Evolutionary conservation across 1,140 invertebrate species (phyloP).

Genomic region (Heterodera schachtii): DNA sequence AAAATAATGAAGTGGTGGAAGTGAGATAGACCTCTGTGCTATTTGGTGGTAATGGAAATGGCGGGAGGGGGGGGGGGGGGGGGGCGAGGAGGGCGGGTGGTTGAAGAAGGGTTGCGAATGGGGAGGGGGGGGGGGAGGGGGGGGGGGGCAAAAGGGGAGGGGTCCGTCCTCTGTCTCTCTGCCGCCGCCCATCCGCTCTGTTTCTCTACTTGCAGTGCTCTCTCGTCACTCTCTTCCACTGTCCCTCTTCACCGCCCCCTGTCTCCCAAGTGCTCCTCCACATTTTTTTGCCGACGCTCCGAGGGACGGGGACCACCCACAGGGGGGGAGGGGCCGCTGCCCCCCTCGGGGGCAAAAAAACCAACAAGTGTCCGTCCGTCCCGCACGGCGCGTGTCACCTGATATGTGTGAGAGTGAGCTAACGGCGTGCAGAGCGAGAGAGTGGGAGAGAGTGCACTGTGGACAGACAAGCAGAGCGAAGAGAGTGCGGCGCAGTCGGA

Average conservation of each 20-base stretch:
- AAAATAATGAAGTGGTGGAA: background rate
- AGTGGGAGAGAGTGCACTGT: background rate
- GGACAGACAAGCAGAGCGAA: background rate
- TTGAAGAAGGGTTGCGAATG: background rate
- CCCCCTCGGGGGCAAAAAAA: constrained; percentile 2
- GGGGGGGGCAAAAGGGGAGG: background rate
- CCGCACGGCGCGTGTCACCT: background rate
- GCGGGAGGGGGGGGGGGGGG: too few species aligned
- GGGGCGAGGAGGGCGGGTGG: background rate
- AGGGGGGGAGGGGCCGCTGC: too few species aligned
- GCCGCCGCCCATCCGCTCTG: background rate
- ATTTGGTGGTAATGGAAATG: background rate
- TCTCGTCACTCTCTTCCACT: background rate
- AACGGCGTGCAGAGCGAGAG: background rate
- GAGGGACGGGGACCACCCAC: background rate
- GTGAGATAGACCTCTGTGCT: background rate
- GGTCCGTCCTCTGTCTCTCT: background rate
- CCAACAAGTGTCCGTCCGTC: constrained; percentile 1
- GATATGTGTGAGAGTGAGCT: background rate
- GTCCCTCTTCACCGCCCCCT: background rate
- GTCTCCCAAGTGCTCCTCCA: background rate
- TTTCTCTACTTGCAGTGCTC: background rate
- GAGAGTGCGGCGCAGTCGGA: too few species aligned
- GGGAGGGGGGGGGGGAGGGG: background rate
- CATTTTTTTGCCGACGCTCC: background rate